phyloP scores from a whole-genome alignment of 2,113 vertebrate genomes.

The Ceuthmochares aereus region DNA sequence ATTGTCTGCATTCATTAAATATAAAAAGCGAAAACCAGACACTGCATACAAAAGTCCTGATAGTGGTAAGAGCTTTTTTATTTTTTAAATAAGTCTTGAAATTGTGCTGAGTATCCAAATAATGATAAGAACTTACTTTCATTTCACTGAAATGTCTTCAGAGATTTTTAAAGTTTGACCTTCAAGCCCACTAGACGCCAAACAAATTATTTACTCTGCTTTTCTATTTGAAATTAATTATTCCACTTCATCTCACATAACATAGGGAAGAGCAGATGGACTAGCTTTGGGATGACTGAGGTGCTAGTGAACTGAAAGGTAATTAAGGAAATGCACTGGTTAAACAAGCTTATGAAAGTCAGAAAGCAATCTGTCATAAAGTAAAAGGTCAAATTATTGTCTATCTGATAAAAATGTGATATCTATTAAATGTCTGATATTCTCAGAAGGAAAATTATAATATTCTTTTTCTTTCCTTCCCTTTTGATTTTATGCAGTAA shows the following conservation, averaged over 20 bases:
- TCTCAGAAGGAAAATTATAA: slow-evolving; percentile 14
- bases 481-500: slow-evolving; percentile 35
- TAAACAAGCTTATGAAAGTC: not conserved
- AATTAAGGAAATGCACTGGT: slow-evolving; percentile 13
- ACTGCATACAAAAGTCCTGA: not conserved
- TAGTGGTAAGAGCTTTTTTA: not conserved
- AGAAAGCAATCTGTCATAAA: slow-evolving; percentile 33
- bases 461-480: not conserved
- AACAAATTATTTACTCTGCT: not conserved
- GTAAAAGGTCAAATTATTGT: slow-evolving; percentile 27
- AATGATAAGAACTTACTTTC: not conserved
- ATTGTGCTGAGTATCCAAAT: not conserved
- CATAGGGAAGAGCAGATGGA: slow-evolving; percentile 20
- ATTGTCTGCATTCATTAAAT: not conserved
- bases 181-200: not conserved
- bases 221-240: not conserved
- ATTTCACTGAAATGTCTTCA: slow-evolving; percentile 19
- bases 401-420: not conserved
- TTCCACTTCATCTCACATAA: slow-evolving; percentile 21
- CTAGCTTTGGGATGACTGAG: not conserved
- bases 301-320: not conserved
- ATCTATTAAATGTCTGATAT: slow-evolving; percentile 16
- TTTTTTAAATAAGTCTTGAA: not conserved
- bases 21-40: not conserved
- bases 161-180: slow-evolving; percentile 17